Evolutionary conservation across 2,113 vertebrate species (phyloP).

Genomic region (Etheostoma spectabile): DNA sequence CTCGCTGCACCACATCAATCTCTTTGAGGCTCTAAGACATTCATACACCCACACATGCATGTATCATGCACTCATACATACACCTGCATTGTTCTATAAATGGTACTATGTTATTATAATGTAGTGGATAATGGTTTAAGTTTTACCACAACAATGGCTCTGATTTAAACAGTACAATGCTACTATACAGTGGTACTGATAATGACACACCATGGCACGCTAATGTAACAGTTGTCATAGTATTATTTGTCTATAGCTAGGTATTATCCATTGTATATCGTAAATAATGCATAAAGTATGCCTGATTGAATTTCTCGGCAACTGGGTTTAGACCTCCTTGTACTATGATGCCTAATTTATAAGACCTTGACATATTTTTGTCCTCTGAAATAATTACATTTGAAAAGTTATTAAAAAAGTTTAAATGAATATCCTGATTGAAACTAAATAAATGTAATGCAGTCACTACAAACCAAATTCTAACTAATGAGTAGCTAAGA

Average conservation of each 20-base stretch:
- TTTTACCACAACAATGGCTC: conserved; percentile 7
- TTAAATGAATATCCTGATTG: not conserved
- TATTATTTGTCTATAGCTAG: not conserved
- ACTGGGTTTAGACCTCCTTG: not conserved
- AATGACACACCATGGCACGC: not conserved
- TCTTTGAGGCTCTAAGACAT: conserved; percentile 41
- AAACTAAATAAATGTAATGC: not conserved
- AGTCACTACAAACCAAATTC: not conserved
- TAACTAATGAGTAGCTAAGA: not conserved
- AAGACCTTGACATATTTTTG: not conserved
- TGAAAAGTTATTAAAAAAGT: not conserved
- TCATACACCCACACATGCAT: conserved; percentile 24
- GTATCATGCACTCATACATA: conserved; percentile 28
- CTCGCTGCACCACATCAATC: conserved; percentile 79
- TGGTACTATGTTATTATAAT: conserved; percentile 30
- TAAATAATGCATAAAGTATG: not conserved
- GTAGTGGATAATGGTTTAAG: conserved; percentile 26
- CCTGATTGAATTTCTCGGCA: not conserved
- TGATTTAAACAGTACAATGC: not conserved
- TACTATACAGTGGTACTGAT: not conserved
- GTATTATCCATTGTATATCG: not conserved
- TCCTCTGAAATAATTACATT: not conserved
- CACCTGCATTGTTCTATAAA: conserved; percentile 34
- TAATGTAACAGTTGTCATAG: no score
- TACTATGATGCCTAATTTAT: not conserved